Evolutionary conservation across 2,888 invertebrate species (phyloP).

Genomic region (Pandemis corylana): DNA sequence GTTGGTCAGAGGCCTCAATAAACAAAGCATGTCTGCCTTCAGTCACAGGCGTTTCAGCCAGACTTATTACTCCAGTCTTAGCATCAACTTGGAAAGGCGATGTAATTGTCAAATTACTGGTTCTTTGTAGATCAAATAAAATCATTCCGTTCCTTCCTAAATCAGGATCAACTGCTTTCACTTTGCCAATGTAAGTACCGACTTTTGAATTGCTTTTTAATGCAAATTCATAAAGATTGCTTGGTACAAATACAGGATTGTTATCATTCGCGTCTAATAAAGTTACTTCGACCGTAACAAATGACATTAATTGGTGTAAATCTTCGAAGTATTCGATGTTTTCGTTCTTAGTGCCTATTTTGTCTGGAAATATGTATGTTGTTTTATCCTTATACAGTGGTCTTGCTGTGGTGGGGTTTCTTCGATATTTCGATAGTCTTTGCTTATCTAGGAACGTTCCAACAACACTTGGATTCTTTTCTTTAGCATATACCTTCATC

Average conservation of each 20-base stretch:
- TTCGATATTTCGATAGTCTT: constrained; percentile 72
- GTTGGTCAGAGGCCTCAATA: constrained; percentile 93
- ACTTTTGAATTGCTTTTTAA: constrained; percentile 88
- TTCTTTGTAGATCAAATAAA: constrained; percentile 89
- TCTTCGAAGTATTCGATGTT: constrained; percentile 77
- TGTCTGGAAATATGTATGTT: constrained; percentile 79
- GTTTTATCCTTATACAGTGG: constrained; percentile 69
- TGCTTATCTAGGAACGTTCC: constrained; percentile 77
- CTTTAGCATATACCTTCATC: constrained; percentile 92
- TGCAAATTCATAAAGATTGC: constrained; percentile 92
- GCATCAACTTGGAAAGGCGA: constrained; percentile 90
- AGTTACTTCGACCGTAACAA: constrained; percentile 91
- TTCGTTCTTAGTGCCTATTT: constrained; percentile 69
- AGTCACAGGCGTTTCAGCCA: constrained; percentile 87
- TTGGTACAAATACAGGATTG: constrained; percentile 93
- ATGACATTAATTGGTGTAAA: constrained; percentile 74
- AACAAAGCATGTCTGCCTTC: constrained; percentile 92
- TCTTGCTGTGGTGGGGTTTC: constrained; percentile 62
- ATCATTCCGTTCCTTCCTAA: constrained; percentile 90
- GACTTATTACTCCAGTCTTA: constrained; percentile 88
- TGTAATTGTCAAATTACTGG: constrained; percentile 86
- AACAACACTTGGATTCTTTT: constrained; percentile 89
- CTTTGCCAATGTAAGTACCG: constrained; percentile 90
- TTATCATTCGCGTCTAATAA: constrained; percentile 96
- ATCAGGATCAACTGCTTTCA: constrained; percentile 93